Evolutionary conservation across 2,797 vertebrate genomes (phyloP), one percentile per base, ranked within the genome.

Genomic region (Geotrypetes seraphini): DNA sequence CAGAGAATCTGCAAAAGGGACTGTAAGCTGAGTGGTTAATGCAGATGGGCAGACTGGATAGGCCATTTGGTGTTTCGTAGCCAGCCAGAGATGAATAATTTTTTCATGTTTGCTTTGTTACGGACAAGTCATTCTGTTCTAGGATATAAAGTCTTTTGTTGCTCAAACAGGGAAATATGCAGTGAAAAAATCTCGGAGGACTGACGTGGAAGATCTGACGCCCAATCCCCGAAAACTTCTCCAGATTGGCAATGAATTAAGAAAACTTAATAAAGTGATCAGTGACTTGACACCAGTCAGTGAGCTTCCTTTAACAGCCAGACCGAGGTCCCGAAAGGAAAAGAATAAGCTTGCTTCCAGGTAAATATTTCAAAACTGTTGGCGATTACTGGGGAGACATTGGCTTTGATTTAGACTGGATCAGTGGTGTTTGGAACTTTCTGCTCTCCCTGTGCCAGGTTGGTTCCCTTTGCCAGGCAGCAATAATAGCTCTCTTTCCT

Each of bases 271-370:
- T 69, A 96, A 97, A 69, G 94, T 97, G 64, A 99, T 99, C 63
- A 92, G 95, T 33, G 96, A 98, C 69, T 65, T 99, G 73, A 97
- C 92, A 1, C 96, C 96, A 0, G 96, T 99, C 55, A 97, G 93
- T 25, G 96, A 99, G 66, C 87, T 99, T 33, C 96, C 96, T 5
- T 71, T 94, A 59, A 96, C 88, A 4, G 96, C 94, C 21, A 81
- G 96, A 8, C 94, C 95, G 2, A 85, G 95, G 33, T 99, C 95
- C 32, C 88, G 96, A 57, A 99, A 99, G 67, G 96, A 99, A 64
- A 99, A 99, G 62, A 99, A 99, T 73, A 99, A 99, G 63, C 63
- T 99, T 63, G 96, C 96, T 8, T 99, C 96, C 68, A 92, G 96
- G 96, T 96, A 81, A 25, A 7, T 9, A 33, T n/a, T n/a, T n/a